These are phyloP conservation scores for Megalopta genalis DNA, from an alignment of 1,140 invertebrate genomes.

Conservation along the genomic window DNA sequence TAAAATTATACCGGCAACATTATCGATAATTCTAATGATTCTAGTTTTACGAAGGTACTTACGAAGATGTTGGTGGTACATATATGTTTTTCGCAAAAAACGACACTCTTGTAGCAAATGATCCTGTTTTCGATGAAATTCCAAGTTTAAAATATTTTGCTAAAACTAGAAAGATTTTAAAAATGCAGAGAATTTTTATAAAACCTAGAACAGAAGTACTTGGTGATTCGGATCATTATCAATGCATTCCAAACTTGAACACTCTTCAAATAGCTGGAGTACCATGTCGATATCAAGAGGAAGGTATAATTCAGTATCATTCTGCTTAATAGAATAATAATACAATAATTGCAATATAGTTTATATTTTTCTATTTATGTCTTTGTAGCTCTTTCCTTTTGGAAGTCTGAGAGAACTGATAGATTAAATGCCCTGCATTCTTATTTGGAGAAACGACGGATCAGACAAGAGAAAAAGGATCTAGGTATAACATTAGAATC, in stretches of 20 bases:
- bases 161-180: slow-evolving; percentile 80
- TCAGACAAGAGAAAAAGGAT: slow-evolving; percentile 66
- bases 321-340: background rate
- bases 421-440: slow-evolving; percentile 64
- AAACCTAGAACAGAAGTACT: slow-evolving; percentile 70
- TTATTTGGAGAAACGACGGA: slow-evolving; percentile 71
- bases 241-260: slow-evolving; percentile 68
- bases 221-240: slow-evolving; percentile 65
- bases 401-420: slow-evolving; percentile 62
- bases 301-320: slow-evolving; percentile 56
- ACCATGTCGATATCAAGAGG: slow-evolving; percentile 69
- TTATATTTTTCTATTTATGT: slow-evolving; percentile 29
- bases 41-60: slow-evolving; percentile 79
- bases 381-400: slow-evolving; percentile 68
- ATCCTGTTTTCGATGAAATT: slow-evolving; percentile 78
- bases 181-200: slow-evolving; percentile 80
- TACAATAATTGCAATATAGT: background rate
- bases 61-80: slow-evolving; percentile 79
- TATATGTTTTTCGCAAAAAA: slow-evolving; percentile 80
- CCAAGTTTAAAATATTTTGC: slow-evolving; percentile 76
- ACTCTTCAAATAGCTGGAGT: slow-evolving; percentile 69
- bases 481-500: slow-evolving; percentile 69
- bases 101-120: slow-evolving; percentile 70
- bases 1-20: background rate
- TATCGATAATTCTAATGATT: slow-evolving; percentile 40